Percentiles rank a stretch among this genome's conserved stretches.
Evolutionary conservation across 2,113 vertebrate species (phyloP).

Genomic region (Heterotilapia buettikoferi): DNA sequence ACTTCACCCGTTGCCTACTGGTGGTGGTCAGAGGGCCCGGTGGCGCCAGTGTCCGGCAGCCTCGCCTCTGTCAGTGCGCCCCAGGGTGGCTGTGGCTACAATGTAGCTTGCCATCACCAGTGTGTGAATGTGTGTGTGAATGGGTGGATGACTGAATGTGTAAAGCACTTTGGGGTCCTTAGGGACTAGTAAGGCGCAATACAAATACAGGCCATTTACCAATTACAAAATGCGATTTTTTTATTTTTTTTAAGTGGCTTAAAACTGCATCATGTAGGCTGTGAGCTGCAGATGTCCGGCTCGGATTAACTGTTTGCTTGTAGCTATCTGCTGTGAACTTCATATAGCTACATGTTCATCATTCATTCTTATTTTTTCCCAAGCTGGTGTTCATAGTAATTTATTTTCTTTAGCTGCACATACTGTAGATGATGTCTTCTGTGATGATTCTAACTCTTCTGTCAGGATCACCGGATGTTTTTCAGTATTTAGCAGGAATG

Average conservation of each 20-base stretch:
- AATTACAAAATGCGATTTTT: neutral
- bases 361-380: neutral
- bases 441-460: neutral
- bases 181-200: no score
- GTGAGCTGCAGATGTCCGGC: neutral
- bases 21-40: no score
- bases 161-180: no score
- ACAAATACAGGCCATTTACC: no score
- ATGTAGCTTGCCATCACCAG: no score
- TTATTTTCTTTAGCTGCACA: neutral
- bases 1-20: no score
- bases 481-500: neutral
- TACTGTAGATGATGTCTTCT: neutral
- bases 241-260: neutral
- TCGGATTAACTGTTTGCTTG: neutral
- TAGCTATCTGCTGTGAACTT: neutral
- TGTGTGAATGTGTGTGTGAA: no score
- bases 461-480: neutral
- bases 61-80: no score
- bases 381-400: neutral
- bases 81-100: no score
- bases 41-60: no score
- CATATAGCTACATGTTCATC: neutral
- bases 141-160: no score
- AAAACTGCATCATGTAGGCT: neutral